A percentile compares a stretch with the other conserved stretches of the same genome.
Conservation (phyloP, 2,797 vertebrate species). For the Tangara arthus region DNA sequence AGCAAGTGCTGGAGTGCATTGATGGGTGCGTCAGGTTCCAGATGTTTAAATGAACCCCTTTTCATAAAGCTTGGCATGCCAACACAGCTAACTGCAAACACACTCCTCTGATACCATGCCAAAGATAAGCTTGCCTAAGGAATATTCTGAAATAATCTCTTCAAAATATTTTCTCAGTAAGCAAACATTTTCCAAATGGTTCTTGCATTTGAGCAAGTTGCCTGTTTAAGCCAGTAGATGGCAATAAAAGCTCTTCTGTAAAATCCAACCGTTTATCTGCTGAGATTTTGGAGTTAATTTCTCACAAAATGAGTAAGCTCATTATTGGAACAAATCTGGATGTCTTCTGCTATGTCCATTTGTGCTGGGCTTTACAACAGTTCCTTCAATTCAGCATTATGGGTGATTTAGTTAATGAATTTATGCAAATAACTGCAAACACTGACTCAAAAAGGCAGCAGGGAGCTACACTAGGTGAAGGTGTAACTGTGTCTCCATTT, state of each 20-base stretch:
- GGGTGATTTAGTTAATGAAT: neutral
- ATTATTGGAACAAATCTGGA: neutral
- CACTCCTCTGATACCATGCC: conserved; percentile 14
- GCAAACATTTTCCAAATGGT: conserved; percentile 46
- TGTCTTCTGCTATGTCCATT: neutral
- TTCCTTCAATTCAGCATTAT: neutral
- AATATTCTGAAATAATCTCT: conserved; percentile 49
- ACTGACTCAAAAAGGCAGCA: neutral
- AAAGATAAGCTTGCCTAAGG: conserved; percentile 56
- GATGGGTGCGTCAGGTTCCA: neutral
- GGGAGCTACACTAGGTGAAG: neutral
- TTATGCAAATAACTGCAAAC: neutral
- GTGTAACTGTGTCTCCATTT: neutral
- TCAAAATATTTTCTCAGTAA: conserved; percentile 63
- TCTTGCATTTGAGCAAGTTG: neutral
- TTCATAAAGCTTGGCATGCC: conserved; percentile 41
- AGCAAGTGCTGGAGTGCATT: neutral
- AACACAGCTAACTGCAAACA: conserved; percentile 17
- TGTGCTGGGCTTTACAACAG: neutral
- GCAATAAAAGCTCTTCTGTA: conserved; percentile 47
- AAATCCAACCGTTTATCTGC: neutral
- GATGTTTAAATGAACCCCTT: conserved; percentile 41
- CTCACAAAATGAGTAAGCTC: neutral
- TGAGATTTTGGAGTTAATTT: neutral
- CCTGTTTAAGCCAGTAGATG: conserved; percentile 51